phyloP scores from a whole-genome alignment of 64 coral and sea anemone species.

The Porites lutea region DNA sequence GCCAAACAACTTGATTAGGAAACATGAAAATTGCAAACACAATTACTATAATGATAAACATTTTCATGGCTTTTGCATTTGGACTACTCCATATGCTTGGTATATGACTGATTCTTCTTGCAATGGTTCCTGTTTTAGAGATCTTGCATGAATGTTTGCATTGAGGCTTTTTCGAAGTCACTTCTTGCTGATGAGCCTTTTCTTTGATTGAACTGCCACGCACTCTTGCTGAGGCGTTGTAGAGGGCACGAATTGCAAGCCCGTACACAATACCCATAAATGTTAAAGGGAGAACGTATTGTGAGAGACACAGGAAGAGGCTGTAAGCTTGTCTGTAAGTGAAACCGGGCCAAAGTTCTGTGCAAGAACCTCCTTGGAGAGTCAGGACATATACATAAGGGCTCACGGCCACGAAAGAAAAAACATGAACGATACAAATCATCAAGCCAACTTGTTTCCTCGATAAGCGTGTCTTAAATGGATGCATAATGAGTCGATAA shows the following conservation, averaged over 20 bases:
- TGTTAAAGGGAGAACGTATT: background rate
- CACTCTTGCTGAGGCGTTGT: too few species aligned
- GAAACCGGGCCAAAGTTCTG: background rate
- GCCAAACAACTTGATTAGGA: constrained; percentile 41
- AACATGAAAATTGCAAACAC: constrained; percentile 58
- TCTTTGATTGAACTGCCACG: too few species aligned
- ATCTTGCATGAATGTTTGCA: too few species aligned
- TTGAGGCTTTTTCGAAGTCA: too few species aligned
- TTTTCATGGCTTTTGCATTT: constrained; percentile 35
- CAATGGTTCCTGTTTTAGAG: too few species aligned
- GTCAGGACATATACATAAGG: constrained; percentile 12
- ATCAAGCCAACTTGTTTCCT: background rate
- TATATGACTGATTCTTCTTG: too few species aligned
- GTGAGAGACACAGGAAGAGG: background rate
- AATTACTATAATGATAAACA: constrained; percentile 26
- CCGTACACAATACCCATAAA: too few species aligned
- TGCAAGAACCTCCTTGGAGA: background rate
- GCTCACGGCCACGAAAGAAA: background rate
- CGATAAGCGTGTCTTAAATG: constrained; percentile 36
- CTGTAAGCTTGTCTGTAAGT: constrained; percentile 34
- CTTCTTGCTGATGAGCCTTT: too few species aligned
- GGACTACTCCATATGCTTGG: background rate
- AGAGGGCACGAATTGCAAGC: too few species aligned
- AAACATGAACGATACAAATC: background rate
- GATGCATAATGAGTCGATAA: constrained; percentile 41